These are phyloP conservation scores for Pterocles gutturalis DNA, from an alignment of 2,113 vertebrate genomes.

Conservation along the genomic window DNA sequence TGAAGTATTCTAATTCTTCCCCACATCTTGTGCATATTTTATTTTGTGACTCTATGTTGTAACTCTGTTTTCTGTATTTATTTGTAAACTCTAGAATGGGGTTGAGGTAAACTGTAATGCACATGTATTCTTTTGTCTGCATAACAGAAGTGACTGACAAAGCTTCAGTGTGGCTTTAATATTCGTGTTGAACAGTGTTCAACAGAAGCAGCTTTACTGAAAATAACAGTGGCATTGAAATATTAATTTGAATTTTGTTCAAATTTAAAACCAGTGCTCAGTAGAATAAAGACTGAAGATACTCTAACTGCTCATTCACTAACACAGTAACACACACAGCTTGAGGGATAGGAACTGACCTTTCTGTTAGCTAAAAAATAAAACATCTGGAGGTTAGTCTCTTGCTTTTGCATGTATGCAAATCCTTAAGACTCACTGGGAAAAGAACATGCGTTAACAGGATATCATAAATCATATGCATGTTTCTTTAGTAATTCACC, in stretches of 20 bases:
- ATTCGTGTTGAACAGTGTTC: background rate
- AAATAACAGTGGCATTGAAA: background rate
- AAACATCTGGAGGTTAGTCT: background rate
- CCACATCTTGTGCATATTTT: background rate
- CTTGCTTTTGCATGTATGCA: background rate
- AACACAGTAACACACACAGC: background rate
- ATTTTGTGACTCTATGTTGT: background rate
- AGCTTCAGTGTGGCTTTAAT: background rate
- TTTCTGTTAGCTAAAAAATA: background rate
- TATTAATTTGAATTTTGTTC: background rate
- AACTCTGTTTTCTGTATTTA: background rate
- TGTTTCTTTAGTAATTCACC: background rate
- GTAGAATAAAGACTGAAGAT: background rate
- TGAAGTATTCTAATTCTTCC: background rate
- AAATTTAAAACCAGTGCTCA: background rate
- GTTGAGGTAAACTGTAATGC: fast-evolving
- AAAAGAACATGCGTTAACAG: background rate
- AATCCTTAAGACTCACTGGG: background rate
- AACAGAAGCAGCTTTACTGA: background rate
- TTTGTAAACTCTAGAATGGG: background rate
- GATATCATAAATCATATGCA: background rate
- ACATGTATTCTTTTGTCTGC: background rate
- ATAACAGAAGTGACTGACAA: background rate
- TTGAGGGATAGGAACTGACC: background rate
- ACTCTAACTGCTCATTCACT: background rate